Base-by-base conservation (phyloP, 2,888 invertebrate genomes). In the Ophion slaviceki region DNA sequence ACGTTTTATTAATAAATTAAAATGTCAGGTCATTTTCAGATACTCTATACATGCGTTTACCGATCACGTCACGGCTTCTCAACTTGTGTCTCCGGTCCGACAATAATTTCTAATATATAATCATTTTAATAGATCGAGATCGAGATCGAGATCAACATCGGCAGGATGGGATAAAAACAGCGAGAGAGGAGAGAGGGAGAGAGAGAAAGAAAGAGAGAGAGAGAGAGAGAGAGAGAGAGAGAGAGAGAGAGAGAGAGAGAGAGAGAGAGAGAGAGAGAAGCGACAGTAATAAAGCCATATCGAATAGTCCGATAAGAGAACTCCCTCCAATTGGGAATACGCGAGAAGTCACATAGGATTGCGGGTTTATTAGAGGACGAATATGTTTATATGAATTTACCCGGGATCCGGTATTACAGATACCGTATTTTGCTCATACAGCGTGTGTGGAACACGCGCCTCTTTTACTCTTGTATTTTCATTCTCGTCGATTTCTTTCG, bases 401-500 rank as follows among this genome's bases (percentile, higher is more conserved):
- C 24, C n/a, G n/a, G 36, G 59, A 32, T 53, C 57, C 67, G 57
- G 59, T 76, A 82, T 24, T 70, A 77, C 76, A 70, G 62, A 79
- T 70, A 72, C 72, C 61, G 45, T 70, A 68, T 75, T 72, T 53
- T 83, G 61, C 79, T 74, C 61, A 40, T 68, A 47, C 45, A 70
- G 68, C 80, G 80, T 67, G 45, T 68, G 47, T 36, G 78, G 28
- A 72, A 72, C 32, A 78, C 78, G 62, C 68, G 45, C 71, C 45
- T 53, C 32, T 70, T 53, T 62, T 59, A 40, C 61, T 61, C 79
- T 71, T 70, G 74, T 66, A 80, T 86, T 72, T 82, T 72, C 80
- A 86, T 86, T 82, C 78, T 67, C 86, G 81, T 86, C 80, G 83
- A 80, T 81, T 77, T 67, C 66, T 24, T 61, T 20, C 36, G 71